These are phyloP conservation scores for Drosophila setifemur DNA, from an alignment of 1,140 invertebrate species.

Conservation along the genomic window DNA sequence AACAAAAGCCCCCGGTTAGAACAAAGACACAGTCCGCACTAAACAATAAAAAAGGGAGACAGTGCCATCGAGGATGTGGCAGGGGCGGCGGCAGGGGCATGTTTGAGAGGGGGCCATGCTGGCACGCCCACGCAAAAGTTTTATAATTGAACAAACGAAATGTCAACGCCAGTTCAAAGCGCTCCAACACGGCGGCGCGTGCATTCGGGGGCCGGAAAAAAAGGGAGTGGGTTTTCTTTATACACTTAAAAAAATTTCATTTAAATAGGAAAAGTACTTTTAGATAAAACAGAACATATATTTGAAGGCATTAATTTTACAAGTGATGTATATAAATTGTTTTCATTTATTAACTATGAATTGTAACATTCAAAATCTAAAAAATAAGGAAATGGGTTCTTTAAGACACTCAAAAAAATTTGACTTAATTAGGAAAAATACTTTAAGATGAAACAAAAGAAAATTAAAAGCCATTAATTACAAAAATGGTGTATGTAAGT, in stretches of 20 bases:
- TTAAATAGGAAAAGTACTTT: no score
- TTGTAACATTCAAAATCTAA: no score
- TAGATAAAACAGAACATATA: no score
- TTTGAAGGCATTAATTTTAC: no score
- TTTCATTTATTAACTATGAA: no score
- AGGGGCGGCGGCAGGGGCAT: not conserved
- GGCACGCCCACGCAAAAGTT: constrained; percentile 60
- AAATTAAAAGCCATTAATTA: no score
- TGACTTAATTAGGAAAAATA: no score
- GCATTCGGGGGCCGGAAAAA: not conserved
- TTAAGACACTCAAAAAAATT: no score
- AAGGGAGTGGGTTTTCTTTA: not conserved
- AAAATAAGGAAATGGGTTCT: no score
- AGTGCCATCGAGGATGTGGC: not conserved
- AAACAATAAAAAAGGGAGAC: constrained; percentile 24
- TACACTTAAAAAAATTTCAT: not conserved
- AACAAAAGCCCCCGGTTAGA: constrained; percentile 65
- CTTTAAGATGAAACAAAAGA: no score
- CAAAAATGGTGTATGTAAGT: no score
- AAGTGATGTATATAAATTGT: no score
- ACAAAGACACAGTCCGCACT: constrained; percentile 42
- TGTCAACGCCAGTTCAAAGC: constrained; percentile 74
- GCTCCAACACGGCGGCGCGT: constrained; percentile 16
- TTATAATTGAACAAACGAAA: constrained; percentile 80
- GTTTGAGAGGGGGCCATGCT: not conserved